Conservation (phyloP, 2,113 vertebrate genomes). For the Chaenogobius annularis region DNA sequence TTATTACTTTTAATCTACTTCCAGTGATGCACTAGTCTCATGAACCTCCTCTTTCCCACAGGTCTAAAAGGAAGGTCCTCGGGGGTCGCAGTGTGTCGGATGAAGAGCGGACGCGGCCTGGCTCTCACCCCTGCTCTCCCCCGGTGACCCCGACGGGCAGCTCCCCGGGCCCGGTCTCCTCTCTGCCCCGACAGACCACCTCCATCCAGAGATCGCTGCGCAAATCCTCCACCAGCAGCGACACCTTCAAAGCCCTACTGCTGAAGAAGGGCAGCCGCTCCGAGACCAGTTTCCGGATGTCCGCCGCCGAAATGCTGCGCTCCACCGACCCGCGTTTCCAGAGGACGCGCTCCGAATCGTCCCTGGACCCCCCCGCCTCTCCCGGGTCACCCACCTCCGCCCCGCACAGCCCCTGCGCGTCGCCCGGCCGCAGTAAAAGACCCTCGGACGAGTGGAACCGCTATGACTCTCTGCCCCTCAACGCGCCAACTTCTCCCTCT, state of each 20-base stretch:
- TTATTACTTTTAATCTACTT: no score
- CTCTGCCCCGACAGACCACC: slow-evolving; percentile 80
- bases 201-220: slow-evolving; percentile 91
- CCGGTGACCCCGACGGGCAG: slow-evolving; percentile 85
- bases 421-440: slow-evolving; percentile 76
- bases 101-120: slow-evolving; percentile 81
- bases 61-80: slow-evolving; percentile 97
- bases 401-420: slow-evolving; percentile 75
- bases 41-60: slow-evolving; percentile 40
- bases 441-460: slow-evolving; percentile 87
- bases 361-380: slow-evolving; percentile 36
- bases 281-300: slow-evolving; percentile 92
- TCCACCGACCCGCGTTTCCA: slow-evolving; percentile 90
- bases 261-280: slow-evolving; percentile 93
- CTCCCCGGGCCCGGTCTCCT: slow-evolving; percentile 71
- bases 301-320: slow-evolving; percentile 92
- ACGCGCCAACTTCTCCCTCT: slow-evolving; percentile 66
- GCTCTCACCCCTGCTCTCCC: slow-evolving; percentile 81
- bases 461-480: slow-evolving; percentile 83
- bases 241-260: slow-evolving; percentile 98
- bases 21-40: not conserved
- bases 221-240: slow-evolving; percentile 93
- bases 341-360: slow-evolving; percentile 76
- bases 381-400: slow-evolving; percentile 50
- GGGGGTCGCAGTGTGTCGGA: slow-evolving; percentile 90